phyloP scores from a whole-genome alignment of 2,888 invertebrate genomes.

The Graphium colonna region DNA sequence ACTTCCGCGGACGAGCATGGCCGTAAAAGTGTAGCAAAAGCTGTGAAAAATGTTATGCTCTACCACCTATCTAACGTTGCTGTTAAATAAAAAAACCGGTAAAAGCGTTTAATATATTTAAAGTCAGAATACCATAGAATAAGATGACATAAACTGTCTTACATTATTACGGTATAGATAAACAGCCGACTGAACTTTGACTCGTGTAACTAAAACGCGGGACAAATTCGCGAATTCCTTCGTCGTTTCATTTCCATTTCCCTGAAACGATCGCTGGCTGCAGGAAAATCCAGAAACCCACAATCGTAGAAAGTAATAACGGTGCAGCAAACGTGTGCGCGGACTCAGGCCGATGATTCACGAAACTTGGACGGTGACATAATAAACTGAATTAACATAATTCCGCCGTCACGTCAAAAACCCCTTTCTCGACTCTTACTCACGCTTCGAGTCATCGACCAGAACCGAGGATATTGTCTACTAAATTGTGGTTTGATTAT shows the following conservation, averaged over 20 bases:
- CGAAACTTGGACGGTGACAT: slow-evolving; percentile 70
- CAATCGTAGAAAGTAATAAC: slow-evolving; percentile 66
- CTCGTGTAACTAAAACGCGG: neutral
- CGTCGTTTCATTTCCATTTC: slow-evolving; percentile 13
- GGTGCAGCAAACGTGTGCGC: slow-evolving; percentile 59
- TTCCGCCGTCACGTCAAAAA: slow-evolving; percentile 52
- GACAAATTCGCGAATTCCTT: neutral
- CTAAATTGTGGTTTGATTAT: neutral
- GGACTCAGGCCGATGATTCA: slow-evolving; percentile 55
- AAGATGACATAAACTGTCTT: slow-evolving; percentile 10
- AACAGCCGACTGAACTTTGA: neutral
- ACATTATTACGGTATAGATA: neutral
- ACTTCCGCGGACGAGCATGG: too few relatives aligned
- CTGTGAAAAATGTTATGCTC: too few relatives aligned
- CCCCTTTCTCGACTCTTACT: slow-evolving; percentile 62
- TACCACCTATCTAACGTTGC: too few relatives aligned
- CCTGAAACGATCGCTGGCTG: slow-evolving; percentile 18
- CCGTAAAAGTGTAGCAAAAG: too few relatives aligned
- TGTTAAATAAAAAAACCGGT: too few relatives aligned
- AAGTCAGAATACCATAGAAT: too few relatives aligned
- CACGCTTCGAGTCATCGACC: slow-evolving; percentile 42
- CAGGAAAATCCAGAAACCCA: slow-evolving; percentile 29
- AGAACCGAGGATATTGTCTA: slow-evolving; percentile 30
- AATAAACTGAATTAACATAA: slow-evolving; percentile 75
- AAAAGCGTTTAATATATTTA: too few relatives aligned